Evolutionary conservation across 2,888 invertebrate genomes (phyloP), one percentile per base, ranked within the genome.

Genomic region (Aplocera efformata): DNA sequence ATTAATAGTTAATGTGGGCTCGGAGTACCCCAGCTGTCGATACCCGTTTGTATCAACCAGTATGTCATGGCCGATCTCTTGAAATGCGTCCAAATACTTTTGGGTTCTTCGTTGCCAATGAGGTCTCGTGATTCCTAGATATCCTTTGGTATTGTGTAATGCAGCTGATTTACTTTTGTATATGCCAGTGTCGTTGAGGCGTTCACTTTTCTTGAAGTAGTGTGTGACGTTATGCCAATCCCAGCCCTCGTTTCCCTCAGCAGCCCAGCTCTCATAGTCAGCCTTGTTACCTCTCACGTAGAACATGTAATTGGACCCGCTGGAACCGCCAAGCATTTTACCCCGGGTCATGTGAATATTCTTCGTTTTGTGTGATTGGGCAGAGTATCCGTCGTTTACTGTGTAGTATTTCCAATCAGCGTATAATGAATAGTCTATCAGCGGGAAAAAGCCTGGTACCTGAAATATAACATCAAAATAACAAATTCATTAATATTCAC

Each of bases 261-360:
- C 29, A 3, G 59, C 59, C 67, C 67, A 67, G n/a, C 29, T 10
- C 7, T 63, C 42, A 26, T 48, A 67, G 33, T 66, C 62, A 1
- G 38, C 41, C 1, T 53, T 51, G 13, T 53, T 48, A 1, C 38
- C 31, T 27, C 23, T 38, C n/a, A 25, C 8, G 11, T 46, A 32
- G 29, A 33, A 21, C 37, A 42, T 42, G 29, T 42, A 42, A 24
- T 42, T 42, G 7, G 20, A 10, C 10, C 28, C 24, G 11, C 48
- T 41, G 23, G 34, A 36, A 1, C 48, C 48, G 5, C 48, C 48
- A 3, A 48, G 67, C 6, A 88, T 86, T 58, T 92, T 91, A 0
- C 91, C 91, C 27, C 93, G 83, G 0, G 91, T 91, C 90, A 62
- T 38, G 10, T 52, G 52, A 22, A 67, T 50, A 8, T 22, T 60